Conservation (phyloP, 35 echinoderm and acorn worm genomes). For the Strongylocentrotus purpuratus region DNA sequence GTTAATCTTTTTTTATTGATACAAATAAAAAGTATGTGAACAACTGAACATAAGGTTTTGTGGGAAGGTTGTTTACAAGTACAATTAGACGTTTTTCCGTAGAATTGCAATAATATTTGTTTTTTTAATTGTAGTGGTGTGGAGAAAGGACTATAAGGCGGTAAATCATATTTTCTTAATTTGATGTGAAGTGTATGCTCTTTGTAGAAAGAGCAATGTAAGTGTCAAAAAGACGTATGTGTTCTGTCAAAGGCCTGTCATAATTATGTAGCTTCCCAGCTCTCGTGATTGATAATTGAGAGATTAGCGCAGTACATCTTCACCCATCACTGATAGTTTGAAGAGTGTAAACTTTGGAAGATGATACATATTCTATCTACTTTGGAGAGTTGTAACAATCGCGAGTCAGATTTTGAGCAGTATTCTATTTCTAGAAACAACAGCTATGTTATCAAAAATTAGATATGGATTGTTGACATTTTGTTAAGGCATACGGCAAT, state of each 20-base stretch:
- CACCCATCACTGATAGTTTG: too few species aligned
- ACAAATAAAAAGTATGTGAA: neutral
- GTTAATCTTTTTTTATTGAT: neutral
- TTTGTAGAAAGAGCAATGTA: neutral
- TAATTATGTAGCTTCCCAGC: too few species aligned
- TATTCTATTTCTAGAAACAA: neutral
- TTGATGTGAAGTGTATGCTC: neutral
- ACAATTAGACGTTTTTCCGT: neutral
- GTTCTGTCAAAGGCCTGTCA: neutral
- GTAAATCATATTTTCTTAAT: slow-evolving; percentile 14
- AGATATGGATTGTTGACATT: neutral
- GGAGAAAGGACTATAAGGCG: neutral
- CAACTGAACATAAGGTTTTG: neutral
- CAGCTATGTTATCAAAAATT: neutral
- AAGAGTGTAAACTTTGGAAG: too few species aligned
- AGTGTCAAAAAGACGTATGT: neutral
- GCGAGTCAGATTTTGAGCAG: neutral
- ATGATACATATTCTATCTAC: too few species aligned
- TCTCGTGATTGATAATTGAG: too few species aligned
- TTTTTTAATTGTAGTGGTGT: neutral
- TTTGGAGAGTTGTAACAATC: neutral
- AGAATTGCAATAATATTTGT: neutral
- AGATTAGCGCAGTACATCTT: too few species aligned
- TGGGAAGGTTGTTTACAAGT: neutral
- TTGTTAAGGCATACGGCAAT: neutral